Conservation (phyloP, 1,140 invertebrate species). For the Helicoverpa armigera region DNA sequence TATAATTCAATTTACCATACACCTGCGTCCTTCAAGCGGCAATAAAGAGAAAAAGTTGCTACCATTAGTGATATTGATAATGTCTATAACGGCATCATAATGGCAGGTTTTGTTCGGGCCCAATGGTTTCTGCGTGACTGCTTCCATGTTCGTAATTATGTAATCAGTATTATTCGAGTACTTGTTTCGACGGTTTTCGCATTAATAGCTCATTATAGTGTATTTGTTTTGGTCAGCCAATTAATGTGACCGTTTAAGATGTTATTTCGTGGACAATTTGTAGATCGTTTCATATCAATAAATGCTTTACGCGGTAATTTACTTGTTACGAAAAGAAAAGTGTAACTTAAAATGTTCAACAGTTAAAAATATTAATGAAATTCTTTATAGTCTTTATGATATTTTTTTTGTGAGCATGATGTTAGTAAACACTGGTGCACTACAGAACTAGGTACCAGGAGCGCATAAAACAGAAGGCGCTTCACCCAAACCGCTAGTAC, state of each 20-base stretch:
- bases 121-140: conserved; percentile 36
- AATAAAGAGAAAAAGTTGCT: conserved; percentile 44
- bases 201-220: conserved; percentile 5
- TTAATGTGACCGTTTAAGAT: neutral
- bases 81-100: conserved; percentile 35
- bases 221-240: neutral
- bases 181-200: neutral
- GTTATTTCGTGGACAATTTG: too few species aligned
- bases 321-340: too few species aligned
- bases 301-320: too few species aligned
- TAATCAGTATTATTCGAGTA: conserved; percentile 17
- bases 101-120: conserved; percentile 39
- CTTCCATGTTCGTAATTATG: conserved; percentile 22
- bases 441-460: conserved; percentile 18
- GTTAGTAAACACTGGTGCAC: neutral
- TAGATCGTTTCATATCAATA: too few species aligned
- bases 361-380: neutral
- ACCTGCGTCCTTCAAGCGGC: conserved; percentile 23
- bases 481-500: conserved; percentile 3
- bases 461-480: neutral
- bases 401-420: too few species aligned
- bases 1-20: conserved; percentile 32
- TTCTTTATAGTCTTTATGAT: too few species aligned
- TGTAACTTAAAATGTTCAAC: too few species aligned
- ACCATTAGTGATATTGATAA: conserved; percentile 46